Conservation (phyloP, 2,888 invertebrate genomes). For the Rhabditoides inermis region DNA sequence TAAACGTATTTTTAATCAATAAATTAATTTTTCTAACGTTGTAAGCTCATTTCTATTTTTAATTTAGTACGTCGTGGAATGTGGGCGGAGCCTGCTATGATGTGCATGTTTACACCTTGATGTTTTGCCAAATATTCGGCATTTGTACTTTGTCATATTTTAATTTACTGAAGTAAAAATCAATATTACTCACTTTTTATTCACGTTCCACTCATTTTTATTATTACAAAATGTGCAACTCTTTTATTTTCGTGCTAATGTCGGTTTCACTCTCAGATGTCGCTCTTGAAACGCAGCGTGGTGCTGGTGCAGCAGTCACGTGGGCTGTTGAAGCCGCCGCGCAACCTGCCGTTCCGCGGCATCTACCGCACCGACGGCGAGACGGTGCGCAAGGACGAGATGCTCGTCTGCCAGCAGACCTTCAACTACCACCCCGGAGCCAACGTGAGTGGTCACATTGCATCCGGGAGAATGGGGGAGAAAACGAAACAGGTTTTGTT, state of each 20-base stretch:
- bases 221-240: too few species aligned
- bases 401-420: slow-evolving; percentile 42
- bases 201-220: too few species aligned
- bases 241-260: too few species aligned
- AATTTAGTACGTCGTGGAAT: too few species aligned
- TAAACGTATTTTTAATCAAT: too few species aligned
- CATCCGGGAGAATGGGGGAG: too few species aligned
- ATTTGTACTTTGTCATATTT: too few species aligned
- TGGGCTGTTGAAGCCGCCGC: slow-evolving; percentile 34
- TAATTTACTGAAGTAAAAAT: too few species aligned
- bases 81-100: neutral
- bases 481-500: neutral
- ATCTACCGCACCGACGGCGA: slow-evolving; percentile 42
- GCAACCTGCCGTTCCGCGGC: slow-evolving; percentile 47
- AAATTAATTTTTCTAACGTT: too few species aligned
- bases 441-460: slow-evolving; percentile 45
- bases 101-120: neutral
- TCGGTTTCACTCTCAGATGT: too few species aligned
- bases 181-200: too few species aligned
- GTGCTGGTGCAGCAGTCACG: slow-evolving; percentile 12
- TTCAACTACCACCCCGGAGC: slow-evolving; percentile 52
- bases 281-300: neutral
- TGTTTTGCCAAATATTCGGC: neutral
- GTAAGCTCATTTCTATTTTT: too few species aligned
- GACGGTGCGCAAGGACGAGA: slow-evolving; percentile 38